Evolutionary conservation across 2,113 vertebrate genomes (phyloP).

Genomic region (Pionites leucogaster): DNA sequence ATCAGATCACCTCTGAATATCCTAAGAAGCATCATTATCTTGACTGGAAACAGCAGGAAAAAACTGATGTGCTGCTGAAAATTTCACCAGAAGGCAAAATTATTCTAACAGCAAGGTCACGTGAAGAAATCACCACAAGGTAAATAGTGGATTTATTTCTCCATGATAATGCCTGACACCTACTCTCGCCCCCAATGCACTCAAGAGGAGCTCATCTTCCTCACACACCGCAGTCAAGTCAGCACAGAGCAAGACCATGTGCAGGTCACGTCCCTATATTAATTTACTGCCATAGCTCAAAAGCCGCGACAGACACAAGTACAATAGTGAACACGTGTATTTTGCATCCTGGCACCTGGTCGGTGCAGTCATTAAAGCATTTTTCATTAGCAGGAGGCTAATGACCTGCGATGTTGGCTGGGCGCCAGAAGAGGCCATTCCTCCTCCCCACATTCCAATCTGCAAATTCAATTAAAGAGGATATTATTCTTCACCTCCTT

Average conservation of each 20-base stretch:
- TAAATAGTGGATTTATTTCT: not conserved
- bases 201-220: not conserved
- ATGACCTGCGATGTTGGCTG: rapidly evolving
- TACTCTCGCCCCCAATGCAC: rapidly evolving
- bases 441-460: not conserved
- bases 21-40: not conserved
- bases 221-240: not conserved
- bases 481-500: slow-evolving; percentile 4
- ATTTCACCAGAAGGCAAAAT: not conserved
- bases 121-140: not conserved
- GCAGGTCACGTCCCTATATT: rapidly evolving
- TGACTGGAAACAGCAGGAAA: not conserved
- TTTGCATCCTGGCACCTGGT: not conserved
- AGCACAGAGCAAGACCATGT: not conserved
- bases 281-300: not conserved
- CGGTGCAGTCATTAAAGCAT: not conserved
- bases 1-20: not conserved
- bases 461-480: not conserved
- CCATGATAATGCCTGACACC: not conserved
- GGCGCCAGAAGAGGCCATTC: not conserved
- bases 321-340: rapidly evolving
- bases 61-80: not conserved
- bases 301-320: not conserved
- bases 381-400: not conserved
- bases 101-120: not conserved